phyloP scores from a whole-genome alignment of 2,113 vertebrate genomes.

The Rhinoptilus africanus region DNA sequence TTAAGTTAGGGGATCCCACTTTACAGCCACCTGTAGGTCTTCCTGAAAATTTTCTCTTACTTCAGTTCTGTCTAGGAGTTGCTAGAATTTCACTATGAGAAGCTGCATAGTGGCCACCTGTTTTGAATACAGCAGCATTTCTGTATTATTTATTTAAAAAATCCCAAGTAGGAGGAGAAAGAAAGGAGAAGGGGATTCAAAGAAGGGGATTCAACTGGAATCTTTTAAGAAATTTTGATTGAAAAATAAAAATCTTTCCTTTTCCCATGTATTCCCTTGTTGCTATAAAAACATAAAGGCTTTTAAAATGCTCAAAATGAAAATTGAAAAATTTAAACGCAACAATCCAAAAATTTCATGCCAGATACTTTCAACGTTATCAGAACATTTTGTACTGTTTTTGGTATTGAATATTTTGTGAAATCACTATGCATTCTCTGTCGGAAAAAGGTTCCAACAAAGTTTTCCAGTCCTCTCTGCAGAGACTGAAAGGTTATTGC shows the following conservation, averaged over 20 bases:
- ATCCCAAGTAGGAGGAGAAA: background rate
- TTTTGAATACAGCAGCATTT: background rate
- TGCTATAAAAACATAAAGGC: background rate
- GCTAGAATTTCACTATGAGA: background rate
- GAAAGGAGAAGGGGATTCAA: background rate
- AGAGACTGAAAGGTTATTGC: background rate
- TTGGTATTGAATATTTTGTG: background rate
- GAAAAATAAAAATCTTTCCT: background rate
- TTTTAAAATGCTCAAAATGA: background rate
- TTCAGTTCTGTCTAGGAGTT: background rate
- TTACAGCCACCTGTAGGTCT: background rate
- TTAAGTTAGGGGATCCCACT: background rate
- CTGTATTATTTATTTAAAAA: background rate
- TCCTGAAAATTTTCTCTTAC: background rate
- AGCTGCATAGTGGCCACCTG: background rate
- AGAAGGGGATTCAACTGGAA: background rate
- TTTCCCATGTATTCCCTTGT: background rate
- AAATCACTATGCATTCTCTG: background rate
- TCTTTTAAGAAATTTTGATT: background rate
- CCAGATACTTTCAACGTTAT: background rate
- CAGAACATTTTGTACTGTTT: background rate
- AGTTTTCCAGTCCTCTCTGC: background rate
- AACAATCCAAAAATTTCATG: background rate
- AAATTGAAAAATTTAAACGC: background rate
- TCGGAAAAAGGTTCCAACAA: background rate